These are phyloP conservation scores for Oryzias sinensis DNA, from an alignment of 2,797 vertebrate species.

Conservation along the genomic window DNA sequence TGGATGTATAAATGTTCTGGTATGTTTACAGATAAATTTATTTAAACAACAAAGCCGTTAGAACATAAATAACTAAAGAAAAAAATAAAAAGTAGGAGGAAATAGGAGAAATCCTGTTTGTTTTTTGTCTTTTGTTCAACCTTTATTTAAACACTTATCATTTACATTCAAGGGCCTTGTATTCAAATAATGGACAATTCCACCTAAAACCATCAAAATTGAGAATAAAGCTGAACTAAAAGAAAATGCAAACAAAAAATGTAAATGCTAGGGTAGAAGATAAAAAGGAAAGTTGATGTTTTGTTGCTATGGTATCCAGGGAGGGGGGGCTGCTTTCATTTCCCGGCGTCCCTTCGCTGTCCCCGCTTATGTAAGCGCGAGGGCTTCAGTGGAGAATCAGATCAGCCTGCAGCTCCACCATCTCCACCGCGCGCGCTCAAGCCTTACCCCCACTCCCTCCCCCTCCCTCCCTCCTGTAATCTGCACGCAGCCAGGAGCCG, in stretches of 20 bases:
- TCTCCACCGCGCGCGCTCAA: constrained; percentile 5
- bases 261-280: neutral
- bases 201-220: too few relatives aligned
- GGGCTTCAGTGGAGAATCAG: constrained; percentile 17
- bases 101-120: too few relatives aligned
- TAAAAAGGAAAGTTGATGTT: neutral
- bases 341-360: constrained; percentile 18
- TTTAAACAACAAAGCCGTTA: too few relatives aligned
- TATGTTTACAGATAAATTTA: too few relatives aligned
- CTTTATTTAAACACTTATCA: too few relatives aligned
- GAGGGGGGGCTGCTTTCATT: constrained; percentile 9
- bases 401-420: constrained; percentile 11
- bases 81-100: too few relatives aligned
- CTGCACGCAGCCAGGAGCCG: constrained; percentile 26
- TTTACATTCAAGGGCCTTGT: too few relatives aligned
- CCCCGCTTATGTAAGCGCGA: constrained; percentile 23
- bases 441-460: constrained; percentile 20
- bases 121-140: too few relatives aligned
- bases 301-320: neutral
- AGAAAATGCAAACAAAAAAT: neutral
- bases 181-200: too few relatives aligned
- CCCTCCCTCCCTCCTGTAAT: constrained; percentile 24
- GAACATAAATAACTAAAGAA: too few relatives aligned
- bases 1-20: too few relatives aligned
- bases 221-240: too few relatives aligned